These are phyloP conservation scores for Odontocerum albicorne DNA, from an alignment of 2,888 invertebrate genomes.

Conservation along the genomic window DNA sequence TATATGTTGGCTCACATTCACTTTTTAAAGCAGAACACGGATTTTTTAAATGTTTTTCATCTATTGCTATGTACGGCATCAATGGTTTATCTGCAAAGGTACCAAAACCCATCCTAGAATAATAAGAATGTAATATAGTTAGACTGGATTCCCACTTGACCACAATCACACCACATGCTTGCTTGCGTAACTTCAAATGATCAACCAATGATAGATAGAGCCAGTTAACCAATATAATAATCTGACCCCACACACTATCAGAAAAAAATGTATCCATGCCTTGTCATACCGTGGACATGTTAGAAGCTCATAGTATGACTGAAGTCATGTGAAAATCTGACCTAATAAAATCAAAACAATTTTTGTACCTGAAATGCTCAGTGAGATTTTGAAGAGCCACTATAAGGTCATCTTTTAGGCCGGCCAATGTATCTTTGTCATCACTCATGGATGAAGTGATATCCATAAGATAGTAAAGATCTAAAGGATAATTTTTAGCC, in stretches of 20 bases:
- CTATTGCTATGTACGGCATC: slow-evolving; percentile 69
- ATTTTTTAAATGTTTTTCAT: slow-evolving; percentile 55
- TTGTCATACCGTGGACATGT: no score
- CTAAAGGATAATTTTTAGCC: slow-evolving; percentile 83
- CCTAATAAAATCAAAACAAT: neutral
- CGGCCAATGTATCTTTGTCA: slow-evolving; percentile 77
- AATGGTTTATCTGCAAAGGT: slow-evolving; percentile 78
- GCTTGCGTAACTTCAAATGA: no score
- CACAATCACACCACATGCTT: no score
- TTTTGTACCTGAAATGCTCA: slow-evolving; percentile 62
- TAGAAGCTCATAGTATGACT: neutral
- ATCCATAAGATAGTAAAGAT: slow-evolving; percentile 90
- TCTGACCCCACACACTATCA: no score
- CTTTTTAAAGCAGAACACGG: slow-evolving; percentile 62
- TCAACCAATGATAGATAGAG: no score
- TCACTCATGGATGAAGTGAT: slow-evolving; percentile 88
- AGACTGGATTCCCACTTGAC: no score
- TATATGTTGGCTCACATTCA: slow-evolving; percentile 77
- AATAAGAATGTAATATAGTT: no score
- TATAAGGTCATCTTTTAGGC: slow-evolving; percentile 63
- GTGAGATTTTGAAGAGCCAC: slow-evolving; percentile 65
- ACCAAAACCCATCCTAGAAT: slow-evolving; percentile 68
- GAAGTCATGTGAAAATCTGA: neutral
- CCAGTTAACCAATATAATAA: no score
- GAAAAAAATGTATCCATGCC: no score